Percentiles rank a stretch among this genome's conserved stretches.
Conservation (phyloP, 2,888 invertebrate species). For the Camponotus fellah region DNA sequence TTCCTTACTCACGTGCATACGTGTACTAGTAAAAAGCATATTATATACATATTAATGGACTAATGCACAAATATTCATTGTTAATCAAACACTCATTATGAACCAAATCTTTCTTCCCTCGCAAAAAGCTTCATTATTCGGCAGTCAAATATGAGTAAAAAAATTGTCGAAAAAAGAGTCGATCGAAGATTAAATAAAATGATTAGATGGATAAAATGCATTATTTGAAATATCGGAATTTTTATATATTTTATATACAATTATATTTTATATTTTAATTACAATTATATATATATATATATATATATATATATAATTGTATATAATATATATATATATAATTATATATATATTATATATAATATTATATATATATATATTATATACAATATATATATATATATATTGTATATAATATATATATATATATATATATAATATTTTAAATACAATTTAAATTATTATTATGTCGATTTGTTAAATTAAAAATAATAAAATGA, state of each 20-base stretch:
- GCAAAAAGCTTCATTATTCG: constrained; percentile 5
- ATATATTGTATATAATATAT: no score
- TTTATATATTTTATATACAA: background rate
- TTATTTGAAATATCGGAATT: background rate
- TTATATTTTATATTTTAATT: no score
- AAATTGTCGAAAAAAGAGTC: background rate
- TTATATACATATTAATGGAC: background rate
- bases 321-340: no score
- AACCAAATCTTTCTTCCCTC: background rate
- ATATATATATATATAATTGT: no score
- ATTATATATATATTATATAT: no score
- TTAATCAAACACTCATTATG: constrained; percentile 1
- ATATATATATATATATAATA: no score
- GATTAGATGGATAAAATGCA: background rate
- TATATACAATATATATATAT: no score
- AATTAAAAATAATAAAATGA: constrained; percentile 1
- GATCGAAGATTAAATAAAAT: background rate
- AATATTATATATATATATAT: no score
- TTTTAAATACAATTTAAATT: no score
- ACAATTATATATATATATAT: no score
- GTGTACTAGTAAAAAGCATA: constrained; percentile 26
- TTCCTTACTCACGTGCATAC: constrained; percentile 22
- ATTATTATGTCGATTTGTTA: background rate
- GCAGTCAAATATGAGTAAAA: background rate
- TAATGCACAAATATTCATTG: background rate